Evolutionary conservation across 2,888 invertebrate genomes (phyloP).

Genomic region (Stegana nigrithorax): DNA sequence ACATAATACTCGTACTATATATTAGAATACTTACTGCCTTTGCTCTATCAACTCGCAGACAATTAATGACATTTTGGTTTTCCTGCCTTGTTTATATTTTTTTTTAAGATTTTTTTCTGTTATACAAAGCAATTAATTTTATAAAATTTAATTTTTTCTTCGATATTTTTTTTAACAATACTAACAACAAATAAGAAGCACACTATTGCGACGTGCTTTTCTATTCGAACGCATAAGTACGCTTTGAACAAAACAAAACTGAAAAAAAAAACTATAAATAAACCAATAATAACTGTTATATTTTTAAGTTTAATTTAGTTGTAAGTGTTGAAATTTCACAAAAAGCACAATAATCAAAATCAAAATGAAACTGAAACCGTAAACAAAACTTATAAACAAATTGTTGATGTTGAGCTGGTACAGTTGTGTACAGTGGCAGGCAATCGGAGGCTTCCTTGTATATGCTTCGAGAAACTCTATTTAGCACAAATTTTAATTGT

Average conservation of each 20-base stretch:
- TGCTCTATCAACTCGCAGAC: too few relatives aligned
- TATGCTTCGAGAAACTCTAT: conserved; percentile 67
- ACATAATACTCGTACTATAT: too few relatives aligned
- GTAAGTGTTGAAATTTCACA: conserved; percentile 25
- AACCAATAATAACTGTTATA: conserved; percentile 14
- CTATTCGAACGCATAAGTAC: too few relatives aligned
- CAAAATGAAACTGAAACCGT: background rate
- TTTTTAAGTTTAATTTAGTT: conserved; percentile 19
- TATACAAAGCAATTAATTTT: too few relatives aligned
- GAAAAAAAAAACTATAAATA: conserved; percentile 8
- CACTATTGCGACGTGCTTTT: conserved; percentile 36
- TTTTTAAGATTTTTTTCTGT: background rate
- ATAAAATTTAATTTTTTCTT: background rate
- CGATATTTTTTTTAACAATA: conserved; percentile 6
- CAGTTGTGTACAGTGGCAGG: conserved; percentile 20
- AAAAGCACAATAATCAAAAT: background rate
- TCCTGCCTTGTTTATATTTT: background rate
- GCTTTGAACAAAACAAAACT: conserved; percentile 23
- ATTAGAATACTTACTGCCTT: too few relatives aligned
- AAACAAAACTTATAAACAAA: conserved; percentile 1
- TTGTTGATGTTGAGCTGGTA: background rate
- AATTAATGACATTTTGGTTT: too few relatives aligned
- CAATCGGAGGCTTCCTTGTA: conserved; percentile 45
- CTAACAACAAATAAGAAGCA: conserved; percentile 19
- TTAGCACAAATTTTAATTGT: conserved; percentile 43